Conservation (phyloP, 2,797 vertebrate genomes). For the Amblyopsis hoosieri region DNA sequence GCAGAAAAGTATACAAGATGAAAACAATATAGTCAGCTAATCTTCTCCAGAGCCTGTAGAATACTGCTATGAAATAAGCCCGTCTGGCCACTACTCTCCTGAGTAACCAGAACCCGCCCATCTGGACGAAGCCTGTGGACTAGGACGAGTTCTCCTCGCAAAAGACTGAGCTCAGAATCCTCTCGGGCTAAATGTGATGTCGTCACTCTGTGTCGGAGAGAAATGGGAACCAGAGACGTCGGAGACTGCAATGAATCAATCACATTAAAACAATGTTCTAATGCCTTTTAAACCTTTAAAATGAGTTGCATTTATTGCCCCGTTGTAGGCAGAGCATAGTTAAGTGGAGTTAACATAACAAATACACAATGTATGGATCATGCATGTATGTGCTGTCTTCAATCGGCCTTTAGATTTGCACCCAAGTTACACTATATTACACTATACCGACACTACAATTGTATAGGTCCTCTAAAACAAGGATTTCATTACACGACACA, state of each 20-base stretch:
- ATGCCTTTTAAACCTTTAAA: not conserved
- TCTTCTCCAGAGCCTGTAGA: constrained; percentile 74
- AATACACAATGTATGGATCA: no score
- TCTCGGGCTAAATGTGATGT: constrained; percentile 73
- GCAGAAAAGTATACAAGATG: constrained; percentile 33
- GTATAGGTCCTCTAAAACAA: no score
- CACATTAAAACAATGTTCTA: constrained; percentile 3
- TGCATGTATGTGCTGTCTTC: no score
- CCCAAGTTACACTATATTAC: no score
- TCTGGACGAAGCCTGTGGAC: constrained; percentile 78
- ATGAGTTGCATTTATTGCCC: no score
- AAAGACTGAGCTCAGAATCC: constrained; percentile 78
- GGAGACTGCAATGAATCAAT: not conserved
- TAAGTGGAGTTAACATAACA: no score
- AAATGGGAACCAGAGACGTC: constrained; percentile 5
- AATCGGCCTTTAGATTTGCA: no score
- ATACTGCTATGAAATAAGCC: constrained; percentile 77
- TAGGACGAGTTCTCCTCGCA: constrained; percentile 78
- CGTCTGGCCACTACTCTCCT: constrained; percentile 77
- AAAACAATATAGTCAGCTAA: constrained; percentile 66
- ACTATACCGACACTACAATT: no score
- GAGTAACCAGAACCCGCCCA: constrained; percentile 76
- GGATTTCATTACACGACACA: no score
- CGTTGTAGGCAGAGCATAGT: no score
- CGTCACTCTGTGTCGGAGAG: constrained; percentile 73